phyloP scores from a whole-genome alignment of 2,113 vertebrate species.

The Fulica atra region DNA sequence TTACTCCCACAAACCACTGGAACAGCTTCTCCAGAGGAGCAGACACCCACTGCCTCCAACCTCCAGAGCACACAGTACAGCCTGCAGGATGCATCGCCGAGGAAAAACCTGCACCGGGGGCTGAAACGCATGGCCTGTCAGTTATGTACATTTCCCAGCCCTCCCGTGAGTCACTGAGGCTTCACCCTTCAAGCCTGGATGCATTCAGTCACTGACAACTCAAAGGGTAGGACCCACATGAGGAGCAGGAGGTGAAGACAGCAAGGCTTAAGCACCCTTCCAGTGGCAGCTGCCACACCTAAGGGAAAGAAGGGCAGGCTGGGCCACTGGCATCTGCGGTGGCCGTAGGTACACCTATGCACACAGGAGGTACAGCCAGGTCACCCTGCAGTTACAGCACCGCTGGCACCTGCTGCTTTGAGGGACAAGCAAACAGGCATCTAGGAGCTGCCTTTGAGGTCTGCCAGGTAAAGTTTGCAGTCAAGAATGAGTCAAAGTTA shows the following conservation, averaged over 20 bases:
- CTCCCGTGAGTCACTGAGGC: background rate
- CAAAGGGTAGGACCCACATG: background rate
- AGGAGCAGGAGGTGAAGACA: background rate
- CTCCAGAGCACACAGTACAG: background rate
- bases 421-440: background rate
- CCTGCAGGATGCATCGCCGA: background rate
- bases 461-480: background rate
- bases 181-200: background rate
- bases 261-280: background rate
- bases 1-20: background rate
- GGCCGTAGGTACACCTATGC: background rate
- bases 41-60: background rate
- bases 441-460: background rate
- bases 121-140: background rate
- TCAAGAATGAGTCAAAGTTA: background rate
- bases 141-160: background rate
- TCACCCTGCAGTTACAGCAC: background rate
- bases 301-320: background rate
- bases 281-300: background rate
- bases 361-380: background rate
- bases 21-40: background rate
- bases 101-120: background rate
- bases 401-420: background rate
- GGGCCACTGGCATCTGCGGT: background rate
- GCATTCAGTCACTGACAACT: rapidly evolving